These are phyloP conservation scores for Sphaerophoria rueppellii DNA, from an alignment of 2,888 invertebrate genomes.

Conservation along the genomic window DNA sequence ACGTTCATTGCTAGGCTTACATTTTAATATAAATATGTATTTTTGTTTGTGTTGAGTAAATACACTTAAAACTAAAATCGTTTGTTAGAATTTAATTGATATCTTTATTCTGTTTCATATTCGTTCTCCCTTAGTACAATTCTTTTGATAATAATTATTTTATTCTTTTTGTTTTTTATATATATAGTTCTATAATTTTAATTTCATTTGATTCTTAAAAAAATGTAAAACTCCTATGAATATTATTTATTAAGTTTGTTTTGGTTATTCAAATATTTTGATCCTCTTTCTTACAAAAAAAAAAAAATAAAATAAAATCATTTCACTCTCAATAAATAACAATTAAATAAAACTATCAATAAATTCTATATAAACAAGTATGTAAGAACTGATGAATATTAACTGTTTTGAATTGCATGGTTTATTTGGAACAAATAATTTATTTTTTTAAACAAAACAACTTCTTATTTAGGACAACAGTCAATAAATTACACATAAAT, in stretches of 20 bases:
- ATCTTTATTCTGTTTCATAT: conserved; percentile 52
- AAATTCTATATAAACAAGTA: conserved; percentile 54
- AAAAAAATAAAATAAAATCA: conserved; percentile 35
- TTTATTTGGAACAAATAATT: conserved; percentile 22
- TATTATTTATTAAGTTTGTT: conserved; percentile 18
- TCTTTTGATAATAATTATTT: conserved; percentile 48
- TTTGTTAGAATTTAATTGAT: conserved; percentile 71
- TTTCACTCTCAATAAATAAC: conserved; percentile 67
- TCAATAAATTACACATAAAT: conserved; percentile 55
- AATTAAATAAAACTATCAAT: conserved; percentile 63
- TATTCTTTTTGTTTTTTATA: not conserved
- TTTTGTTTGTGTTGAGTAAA: conserved; percentile 58
- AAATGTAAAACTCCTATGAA: conserved; percentile 68
- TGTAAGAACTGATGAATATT: conserved; percentile 15
- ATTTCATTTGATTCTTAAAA: conserved; percentile 69
- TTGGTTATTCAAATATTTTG: conserved; percentile 39
- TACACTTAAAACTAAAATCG: conserved; percentile 65
- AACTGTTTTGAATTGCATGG: not conserved
- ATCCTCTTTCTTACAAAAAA: conserved; percentile 44
- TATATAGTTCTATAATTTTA: conserved; percentile 45
- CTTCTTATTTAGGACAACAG: conserved; percentile 57
- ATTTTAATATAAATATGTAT: conserved; percentile 66
- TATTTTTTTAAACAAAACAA: conserved; percentile 58
- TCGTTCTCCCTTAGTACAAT: conserved; percentile 53
- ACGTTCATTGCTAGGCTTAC: conserved; percentile 62